Evolutionary conservation across 2,113 vertebrate genomes (phyloP).

Genomic region (Mus pahari): DNA sequence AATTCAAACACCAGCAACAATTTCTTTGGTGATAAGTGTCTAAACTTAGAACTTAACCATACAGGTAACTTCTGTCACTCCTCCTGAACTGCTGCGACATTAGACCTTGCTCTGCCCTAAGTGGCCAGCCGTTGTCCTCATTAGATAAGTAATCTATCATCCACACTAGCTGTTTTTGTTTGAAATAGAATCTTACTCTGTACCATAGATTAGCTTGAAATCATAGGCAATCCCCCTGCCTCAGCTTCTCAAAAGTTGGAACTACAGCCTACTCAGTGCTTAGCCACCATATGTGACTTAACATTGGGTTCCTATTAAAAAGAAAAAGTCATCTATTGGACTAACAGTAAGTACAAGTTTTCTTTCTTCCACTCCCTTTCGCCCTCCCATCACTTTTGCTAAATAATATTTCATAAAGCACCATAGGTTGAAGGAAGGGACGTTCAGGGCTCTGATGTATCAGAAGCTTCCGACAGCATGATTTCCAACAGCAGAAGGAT

Average conservation of each 20-base stretch:
- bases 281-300: background rate
- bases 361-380: too few species aligned
- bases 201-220: background rate
- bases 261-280: background rate
- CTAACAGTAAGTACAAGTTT: background rate
- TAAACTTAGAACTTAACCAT: background rate
- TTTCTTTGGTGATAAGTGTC: background rate
- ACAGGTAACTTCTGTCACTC: background rate
- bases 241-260: background rate
- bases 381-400: background rate
- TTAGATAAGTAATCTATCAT: background rate
- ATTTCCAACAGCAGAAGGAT: background rate
- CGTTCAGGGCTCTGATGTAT: background rate
- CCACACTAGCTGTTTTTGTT: background rate
- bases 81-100: background rate
- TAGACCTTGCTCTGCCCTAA: background rate
- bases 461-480: background rate
- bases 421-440: background rate
- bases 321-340: conserved; percentile 12
- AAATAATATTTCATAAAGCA: conserved; percentile 28
- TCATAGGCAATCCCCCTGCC: background rate
- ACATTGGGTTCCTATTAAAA: conserved; percentile 28
- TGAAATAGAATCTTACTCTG: background rate
- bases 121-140: background rate
- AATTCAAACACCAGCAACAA: background rate